Conservation (phyloP, 2,888 invertebrate species). For the Poecilobothrus nobilitatus region DNA sequence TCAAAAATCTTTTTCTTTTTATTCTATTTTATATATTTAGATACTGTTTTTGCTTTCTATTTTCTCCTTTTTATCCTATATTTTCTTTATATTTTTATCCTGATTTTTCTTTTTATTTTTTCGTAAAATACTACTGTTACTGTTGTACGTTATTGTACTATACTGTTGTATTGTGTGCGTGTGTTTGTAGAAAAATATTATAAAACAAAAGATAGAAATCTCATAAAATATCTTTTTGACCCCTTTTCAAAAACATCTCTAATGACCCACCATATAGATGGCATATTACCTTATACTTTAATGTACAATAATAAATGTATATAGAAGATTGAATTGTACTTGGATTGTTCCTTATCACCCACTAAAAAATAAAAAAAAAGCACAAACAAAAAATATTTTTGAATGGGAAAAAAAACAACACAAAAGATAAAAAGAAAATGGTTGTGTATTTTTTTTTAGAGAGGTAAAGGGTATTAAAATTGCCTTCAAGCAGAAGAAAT, state of each 20-base stretch:
- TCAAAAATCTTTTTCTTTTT: not conserved
- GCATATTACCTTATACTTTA: no score
- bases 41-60: not conserved
- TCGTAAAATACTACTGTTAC: no score
- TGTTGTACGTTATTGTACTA: no score
- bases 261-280: conserved; percentile 6
- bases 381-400: no score
- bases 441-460: no score
- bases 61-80: not conserved
- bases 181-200: not conserved
- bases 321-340: not conserved
- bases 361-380: not conserved
- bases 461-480: not conserved
- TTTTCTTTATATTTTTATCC: not conserved
- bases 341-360: not conserved
- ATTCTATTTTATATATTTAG: no score
- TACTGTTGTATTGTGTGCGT: no score
- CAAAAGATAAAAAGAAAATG: no score
- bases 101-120: no score
- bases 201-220: conserved; percentile 9
- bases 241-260: conserved; percentile 10
- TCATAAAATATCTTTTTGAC: conserved; percentile 10
- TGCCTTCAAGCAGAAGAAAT: conserved; percentile 1
- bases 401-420: no score
- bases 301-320: no score